Conservation (phyloP, 1,140 invertebrate genomes). For the Lycorma delicatula region DNA sequence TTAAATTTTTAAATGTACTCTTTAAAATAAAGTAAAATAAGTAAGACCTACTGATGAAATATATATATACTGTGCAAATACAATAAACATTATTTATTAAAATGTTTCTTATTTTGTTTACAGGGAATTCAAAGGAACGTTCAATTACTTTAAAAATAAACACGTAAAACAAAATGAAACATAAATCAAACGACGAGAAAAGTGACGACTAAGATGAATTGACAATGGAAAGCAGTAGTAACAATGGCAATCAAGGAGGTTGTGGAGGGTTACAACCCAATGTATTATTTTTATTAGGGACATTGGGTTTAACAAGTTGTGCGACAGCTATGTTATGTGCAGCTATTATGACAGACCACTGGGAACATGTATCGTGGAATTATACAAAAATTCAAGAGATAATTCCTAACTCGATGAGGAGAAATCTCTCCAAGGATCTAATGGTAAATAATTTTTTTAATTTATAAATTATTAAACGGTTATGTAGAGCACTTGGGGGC, state of each 20-base stretch:
- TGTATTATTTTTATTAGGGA: constrained; percentile 31
- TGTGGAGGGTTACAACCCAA: constrained; percentile 11
- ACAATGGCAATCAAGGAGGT: background rate
- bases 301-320: constrained; percentile 45
- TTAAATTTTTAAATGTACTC: too few species aligned
- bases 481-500: background rate
- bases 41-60: too few species aligned
- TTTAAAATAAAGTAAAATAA: too few species aligned
- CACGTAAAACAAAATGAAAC: too few species aligned
- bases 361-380: constrained; percentile 75
- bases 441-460: constrained; percentile 1
- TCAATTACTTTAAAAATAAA: too few species aligned
- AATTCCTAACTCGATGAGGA: constrained; percentile 21
- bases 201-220: too few species aligned
- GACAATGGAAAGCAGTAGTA: background rate
- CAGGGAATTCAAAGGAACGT: too few species aligned
- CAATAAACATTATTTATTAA: too few species aligned
- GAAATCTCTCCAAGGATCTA: constrained; percentile 11
- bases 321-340: constrained; percentile 69
- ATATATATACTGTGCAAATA: too few species aligned
- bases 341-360: constrained; percentile 77
- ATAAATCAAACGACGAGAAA: too few species aligned
- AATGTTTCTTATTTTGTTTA: too few species aligned
- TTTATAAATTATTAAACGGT: too few species aligned
- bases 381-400: constrained; percentile 32